Conservation (phyloP, 2,888 invertebrate genomes). For the Tuberolachnus salignus region DNA sequence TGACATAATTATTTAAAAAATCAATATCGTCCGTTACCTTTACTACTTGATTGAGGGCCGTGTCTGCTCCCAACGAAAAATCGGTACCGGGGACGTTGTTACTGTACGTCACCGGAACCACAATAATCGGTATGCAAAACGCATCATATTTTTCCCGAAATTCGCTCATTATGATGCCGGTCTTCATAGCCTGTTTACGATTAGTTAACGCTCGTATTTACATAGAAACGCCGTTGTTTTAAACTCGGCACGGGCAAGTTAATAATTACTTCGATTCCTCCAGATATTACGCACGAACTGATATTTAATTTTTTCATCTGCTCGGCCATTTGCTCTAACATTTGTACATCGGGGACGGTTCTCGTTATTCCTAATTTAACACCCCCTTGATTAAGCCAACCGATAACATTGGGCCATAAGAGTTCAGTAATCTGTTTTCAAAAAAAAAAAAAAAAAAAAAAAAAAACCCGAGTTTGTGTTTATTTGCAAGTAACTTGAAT, state of each 20-base stretch:
- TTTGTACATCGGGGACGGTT: slow-evolving; percentile 78
- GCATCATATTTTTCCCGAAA: slow-evolving; percentile 76
- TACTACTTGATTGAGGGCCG: slow-evolving; percentile 97
- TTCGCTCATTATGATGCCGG: slow-evolving; percentile 76
- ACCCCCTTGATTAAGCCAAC: slow-evolving; percentile 96
- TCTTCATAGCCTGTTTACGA: slow-evolving; percentile 77
- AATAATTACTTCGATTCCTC: slow-evolving; percentile 85
- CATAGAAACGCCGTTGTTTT: not conserved
- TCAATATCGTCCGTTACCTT: slow-evolving; percentile 66
- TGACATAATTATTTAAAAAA: no score
- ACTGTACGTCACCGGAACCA: slow-evolving; percentile 96
- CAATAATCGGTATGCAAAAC: slow-evolving; percentile 91
- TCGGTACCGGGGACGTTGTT: slow-evolving; percentile 99
- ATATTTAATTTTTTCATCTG: slow-evolving; percentile 85
- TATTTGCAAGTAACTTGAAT: not conserved
- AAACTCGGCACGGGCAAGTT: not conserved
- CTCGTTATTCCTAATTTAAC: slow-evolving; percentile 96
- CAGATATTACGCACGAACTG: slow-evolving; percentile 84
- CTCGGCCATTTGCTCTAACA: slow-evolving; percentile 79
- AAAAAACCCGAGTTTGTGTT: no score
- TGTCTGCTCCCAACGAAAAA: slow-evolving; percentile 95
- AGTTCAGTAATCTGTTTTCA: slow-evolving; percentile 60
- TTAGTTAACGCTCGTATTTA: not conserved
- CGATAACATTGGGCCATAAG: slow-evolving; percentile 88
- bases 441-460: not conserved